Base-by-base conservation (phyloP, 2,113 vertebrate species). In the Seriola quinqueradiata region DNA sequence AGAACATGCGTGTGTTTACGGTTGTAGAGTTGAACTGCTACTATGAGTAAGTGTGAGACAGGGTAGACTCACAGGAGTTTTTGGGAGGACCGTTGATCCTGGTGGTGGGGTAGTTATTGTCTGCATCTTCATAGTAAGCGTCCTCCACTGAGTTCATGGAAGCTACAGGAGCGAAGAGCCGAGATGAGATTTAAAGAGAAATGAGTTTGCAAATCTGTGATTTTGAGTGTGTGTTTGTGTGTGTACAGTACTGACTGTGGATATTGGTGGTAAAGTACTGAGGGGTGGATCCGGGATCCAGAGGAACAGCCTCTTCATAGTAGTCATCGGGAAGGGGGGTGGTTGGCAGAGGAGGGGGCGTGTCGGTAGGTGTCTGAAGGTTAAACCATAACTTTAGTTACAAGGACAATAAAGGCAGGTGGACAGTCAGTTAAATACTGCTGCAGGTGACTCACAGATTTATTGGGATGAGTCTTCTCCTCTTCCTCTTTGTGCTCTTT, bases 241-340 rank as follows among this genome's bases (percentile, higher is more conserved):
- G 54, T 57, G 55, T 61, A 21, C 59, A n/a, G 46, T 59, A 96
- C 97, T 96, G 91, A 97, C 97, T 95, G 90, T 93, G 96, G 81
- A 96, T 97, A 69, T 96, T 97, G 93, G 97, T 97, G 68, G 96
- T 97, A 87, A 99, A 98, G 86, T 98, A 99, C 90, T 99, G 97
- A 0, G 98, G 97, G 0, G 93, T 89, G 70, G 97, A 97, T 76
- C 96, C 97, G 0, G 98, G 96, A 10, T 97, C 96, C n/a, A 99
- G 94, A 10, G 98, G 98, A 82, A 98, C 97, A 0, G 98, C 98
- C 85, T 99, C 98, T 89, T 99, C 98, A 8, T 99, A 99, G 93
- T 99, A 98, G 92, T 98, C 98, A 90, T 99, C 98, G 0, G 98
- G 98, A 0, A 97, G 96, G 5, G 97, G 96, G 5, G 97, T 97